Evolutionary conservation across 2,888 invertebrate species (phyloP).

Genomic region (Ophion slaviceki): DNA sequence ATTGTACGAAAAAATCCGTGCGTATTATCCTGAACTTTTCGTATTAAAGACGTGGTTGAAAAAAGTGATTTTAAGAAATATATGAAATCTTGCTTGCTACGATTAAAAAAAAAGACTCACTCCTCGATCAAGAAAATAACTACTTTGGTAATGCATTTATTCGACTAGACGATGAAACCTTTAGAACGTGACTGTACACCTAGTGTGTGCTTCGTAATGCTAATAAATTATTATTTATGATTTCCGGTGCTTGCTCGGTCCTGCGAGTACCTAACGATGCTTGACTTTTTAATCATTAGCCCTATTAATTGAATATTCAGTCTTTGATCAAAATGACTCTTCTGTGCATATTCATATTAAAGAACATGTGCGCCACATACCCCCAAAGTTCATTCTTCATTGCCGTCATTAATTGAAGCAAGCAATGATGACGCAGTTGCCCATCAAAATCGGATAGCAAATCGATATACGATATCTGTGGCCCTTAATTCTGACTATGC

Average conservation of each 20-base stretch:
- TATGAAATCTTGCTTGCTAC: neutral
- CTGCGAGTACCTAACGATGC: neutral
- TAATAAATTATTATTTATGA: constrained; percentile 38
- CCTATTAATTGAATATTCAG: constrained; percentile 13
- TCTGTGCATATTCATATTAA: neutral
- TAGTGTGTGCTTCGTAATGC: neutral
- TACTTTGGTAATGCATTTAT: too few species aligned
- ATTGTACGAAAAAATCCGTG: neutral
- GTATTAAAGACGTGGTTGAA: neutral
- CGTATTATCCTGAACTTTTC: neutral
- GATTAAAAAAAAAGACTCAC: neutral
- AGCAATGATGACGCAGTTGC: neutral
- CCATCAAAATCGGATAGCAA: neutral
- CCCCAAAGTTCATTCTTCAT: neutral
- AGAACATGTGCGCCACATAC: neutral
- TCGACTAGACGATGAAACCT: neutral
- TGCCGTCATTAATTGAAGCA: neutral
- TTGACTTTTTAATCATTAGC: neutral
- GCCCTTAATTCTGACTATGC: too few species aligned
- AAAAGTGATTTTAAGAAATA: neutral
- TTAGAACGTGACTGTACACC: neutral
- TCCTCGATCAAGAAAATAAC: too few species aligned
- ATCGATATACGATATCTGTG: too few species aligned
- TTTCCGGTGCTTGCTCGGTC: neutral
- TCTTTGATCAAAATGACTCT: constrained; percentile 10